phyloP scores from a whole-genome alignment of 2,113 vertebrate genomes.

The human region GRCh38 chr13:91872501-91873000 shows the following conservation, averaged over 20 bases:
- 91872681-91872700: not conserved
- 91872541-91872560: not conserved
- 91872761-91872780: not conserved
- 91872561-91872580: not conserved
- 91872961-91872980: constrained; percentile 40
- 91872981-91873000: not conserved
- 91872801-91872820: not conserved
- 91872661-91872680: not conserved
- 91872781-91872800: not conserved
- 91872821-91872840: not conserved
- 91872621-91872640: not conserved
- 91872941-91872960: not conserved
- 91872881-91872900: not conserved
- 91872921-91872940: constrained; percentile 25
- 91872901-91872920: not conserved
- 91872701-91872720: not conserved
- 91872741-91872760: not conserved
- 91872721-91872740: not conserved
- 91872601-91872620: not conserved
- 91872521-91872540: not conserved
- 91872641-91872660: not conserved
- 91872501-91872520: not conserved
- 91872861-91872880: not conserved
- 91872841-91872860: not conserved
- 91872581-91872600: not conserved